Evolutionary conservation across 2,888 invertebrate species (phyloP).

Genomic region (Tholera decimalis): DNA sequence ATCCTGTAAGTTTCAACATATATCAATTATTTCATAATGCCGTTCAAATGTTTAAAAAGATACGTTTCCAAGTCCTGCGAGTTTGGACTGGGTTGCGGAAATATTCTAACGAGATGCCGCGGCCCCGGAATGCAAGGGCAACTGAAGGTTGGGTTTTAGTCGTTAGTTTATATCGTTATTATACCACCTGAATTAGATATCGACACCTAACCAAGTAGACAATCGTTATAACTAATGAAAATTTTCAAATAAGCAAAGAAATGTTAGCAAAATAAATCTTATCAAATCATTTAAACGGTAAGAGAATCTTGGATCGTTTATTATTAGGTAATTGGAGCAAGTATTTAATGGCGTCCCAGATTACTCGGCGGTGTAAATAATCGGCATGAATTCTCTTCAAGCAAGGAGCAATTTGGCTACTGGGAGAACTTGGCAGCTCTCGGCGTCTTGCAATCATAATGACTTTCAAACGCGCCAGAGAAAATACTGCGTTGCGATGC

Average conservation of each 20-base stretch:
- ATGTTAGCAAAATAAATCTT: not conserved
- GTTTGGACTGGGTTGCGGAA: no score
- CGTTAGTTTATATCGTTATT: no score
- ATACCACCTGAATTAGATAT: not conserved
- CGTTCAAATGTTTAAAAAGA: no score
- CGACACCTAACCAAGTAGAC: not conserved
- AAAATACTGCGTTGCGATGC: not conserved
- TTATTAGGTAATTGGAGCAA: conserved; percentile 22
- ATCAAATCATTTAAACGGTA: not conserved
- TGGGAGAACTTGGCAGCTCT: conserved; percentile 62
- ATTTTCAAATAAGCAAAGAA: not conserved
- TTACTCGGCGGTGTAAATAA: conserved; percentile 21
- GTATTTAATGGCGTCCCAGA: conserved; percentile 23
- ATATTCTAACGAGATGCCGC: no score
- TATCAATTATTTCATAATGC: no score
- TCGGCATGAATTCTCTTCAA: conserved; percentile 20
- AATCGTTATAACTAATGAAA: not conserved
- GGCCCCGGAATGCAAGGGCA: no score
- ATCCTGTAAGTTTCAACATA: no score
- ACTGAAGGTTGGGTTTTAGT: no score
- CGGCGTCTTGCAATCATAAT: conserved; percentile 5
- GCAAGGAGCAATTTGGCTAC: conserved; percentile 21
- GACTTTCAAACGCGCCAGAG: conserved; percentile 42
- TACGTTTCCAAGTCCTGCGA: no score
- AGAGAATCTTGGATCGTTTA: conserved; percentile 5